Evolutionary conservation across 2,888 invertebrate genomes (phyloP), one percentile per base, ranked within the genome.

Genomic region (Megaustenia siamemsis): DNA sequence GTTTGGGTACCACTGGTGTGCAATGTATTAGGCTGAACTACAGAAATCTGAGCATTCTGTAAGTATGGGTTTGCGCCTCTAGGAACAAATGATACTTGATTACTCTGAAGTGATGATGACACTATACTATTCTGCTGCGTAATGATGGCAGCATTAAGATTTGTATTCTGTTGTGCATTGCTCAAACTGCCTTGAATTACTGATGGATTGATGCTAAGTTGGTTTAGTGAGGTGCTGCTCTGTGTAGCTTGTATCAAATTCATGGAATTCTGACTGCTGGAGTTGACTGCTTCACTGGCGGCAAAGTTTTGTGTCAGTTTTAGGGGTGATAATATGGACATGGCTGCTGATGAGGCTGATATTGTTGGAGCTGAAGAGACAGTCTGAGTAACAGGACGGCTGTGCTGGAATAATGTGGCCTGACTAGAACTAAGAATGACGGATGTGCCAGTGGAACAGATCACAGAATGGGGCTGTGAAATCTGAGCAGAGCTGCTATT

Each of bases 381-480:
- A 49, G 35, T 35, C 28, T 75, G 75, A 56, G 56, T 21, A 56
- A 60, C 38, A 43, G 79, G 79, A 60, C 66, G 66, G 63, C 21
- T 35, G 63, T 78, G 78, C 56, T 78, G 43, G n/a, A 18, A 60
- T 12, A 35, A 8, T 35, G 68, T 24, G 38, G 28, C 43, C 32
- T 63, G 79, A 79, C 66, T 63, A 69, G 68, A 80, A n/a, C 45
- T 80, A 32, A 68, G 1, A 66, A 35, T 49, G 45, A 35, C 68
- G 3, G 80, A 35, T 3, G 28, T n/a, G 12, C 8, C 6, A 21
- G 63, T 4, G 21, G 73, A 43, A 45, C 10, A 45, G 40, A 10
- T 21, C 28, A 45, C 12, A 28, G 45, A n/a, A 40, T 73, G n/a
- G 4, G 12, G 45, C 1, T 24, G 45, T 4, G 28, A 10, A 24